Conservation (phyloP, 2,888 invertebrate species). For the Volucella zonaria region DNA sequence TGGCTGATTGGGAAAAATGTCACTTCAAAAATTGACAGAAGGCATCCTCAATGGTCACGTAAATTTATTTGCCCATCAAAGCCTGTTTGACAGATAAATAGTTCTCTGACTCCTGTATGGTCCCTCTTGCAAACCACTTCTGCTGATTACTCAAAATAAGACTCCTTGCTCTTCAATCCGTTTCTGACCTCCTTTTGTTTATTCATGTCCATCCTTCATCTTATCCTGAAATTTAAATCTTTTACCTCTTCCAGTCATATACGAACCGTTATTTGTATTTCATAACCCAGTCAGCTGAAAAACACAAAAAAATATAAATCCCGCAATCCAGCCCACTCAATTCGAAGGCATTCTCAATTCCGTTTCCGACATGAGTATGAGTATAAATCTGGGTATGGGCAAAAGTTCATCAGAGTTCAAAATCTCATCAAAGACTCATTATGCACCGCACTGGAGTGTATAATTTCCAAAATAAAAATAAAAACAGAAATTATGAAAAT, state of each 20-base stretch:
- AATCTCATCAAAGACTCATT: constrained; percentile 51
- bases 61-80: too few relatives aligned
- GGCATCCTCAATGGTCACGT: too few relatives aligned
- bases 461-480: constrained; percentile 14
- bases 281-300: constrained; percentile 58
- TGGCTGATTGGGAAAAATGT: too few relatives aligned
- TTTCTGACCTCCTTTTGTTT: constrained; percentile 49
- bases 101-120: too few relatives aligned
- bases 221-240: constrained; percentile 65
- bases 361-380: too few relatives aligned
- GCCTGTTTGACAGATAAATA: too few relatives aligned
- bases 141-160: too few relatives aligned
- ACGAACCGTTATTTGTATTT: constrained; percentile 64
- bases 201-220: constrained; percentile 27
- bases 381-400: too few relatives aligned
- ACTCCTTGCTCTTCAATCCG: background rate
- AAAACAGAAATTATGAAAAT: background rate
- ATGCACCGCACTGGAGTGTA: constrained; percentile 34
- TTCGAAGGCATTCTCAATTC: background rate
- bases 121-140: too few relatives aligned
- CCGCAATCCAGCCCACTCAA: constrained; percentile 25
- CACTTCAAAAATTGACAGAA: too few relatives aligned
- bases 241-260: constrained; percentile 7
- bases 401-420: constrained; percentile 62
- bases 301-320: background rate